Conservation (phyloP, 1,140 invertebrate species). For the Plectrocnemia conspersa region DNA sequence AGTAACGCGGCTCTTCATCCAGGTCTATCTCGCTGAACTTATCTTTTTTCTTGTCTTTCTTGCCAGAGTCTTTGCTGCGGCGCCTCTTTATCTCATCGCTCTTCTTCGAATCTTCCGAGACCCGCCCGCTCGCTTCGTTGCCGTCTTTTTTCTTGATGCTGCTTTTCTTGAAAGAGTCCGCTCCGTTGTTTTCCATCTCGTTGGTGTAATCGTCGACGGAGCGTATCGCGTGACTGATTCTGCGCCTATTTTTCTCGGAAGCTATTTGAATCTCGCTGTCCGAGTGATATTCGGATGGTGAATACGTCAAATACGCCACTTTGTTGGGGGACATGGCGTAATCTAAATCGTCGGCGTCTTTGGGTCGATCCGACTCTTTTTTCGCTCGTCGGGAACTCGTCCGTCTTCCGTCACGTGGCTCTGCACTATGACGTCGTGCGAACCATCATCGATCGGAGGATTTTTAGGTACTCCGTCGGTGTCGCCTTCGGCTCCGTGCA, state of each 20-base stretch:
- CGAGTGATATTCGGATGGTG: constrained; percentile 9
- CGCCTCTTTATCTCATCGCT: too few relatives aligned
- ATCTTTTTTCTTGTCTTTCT: constrained; percentile 16
- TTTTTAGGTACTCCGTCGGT: background rate
- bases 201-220: constrained; percentile 13
- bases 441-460: background rate
- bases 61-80: constrained; percentile 9
- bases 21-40: constrained; percentile 18
- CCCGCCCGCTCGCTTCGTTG: background rate
- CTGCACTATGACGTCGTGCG: constrained; percentile 10
- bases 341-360: constrained; percentile 7
- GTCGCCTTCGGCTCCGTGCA: background rate
- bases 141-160: constrained; percentile 8
- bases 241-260: constrained; percentile 9
- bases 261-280: constrained; percentile 14
- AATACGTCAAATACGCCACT: too few relatives aligned
- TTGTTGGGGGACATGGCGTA: too few relatives aligned
- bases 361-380: constrained; percentile 3
- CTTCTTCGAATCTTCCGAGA: constrained; percentile 9
- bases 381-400: background rate
- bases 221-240: constrained; percentile 13
- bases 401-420: constrained; percentile 1
- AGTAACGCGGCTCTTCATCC: constrained; percentile 19
- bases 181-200: background rate
- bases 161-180: constrained; percentile 10